Percentiles rank a stretch among this genome's conserved stretches.
These are phyloP conservation scores for Mobula birostris DNA, from an alignment of 2,113 vertebrate genomes.

Conservation along the genomic window DNA sequence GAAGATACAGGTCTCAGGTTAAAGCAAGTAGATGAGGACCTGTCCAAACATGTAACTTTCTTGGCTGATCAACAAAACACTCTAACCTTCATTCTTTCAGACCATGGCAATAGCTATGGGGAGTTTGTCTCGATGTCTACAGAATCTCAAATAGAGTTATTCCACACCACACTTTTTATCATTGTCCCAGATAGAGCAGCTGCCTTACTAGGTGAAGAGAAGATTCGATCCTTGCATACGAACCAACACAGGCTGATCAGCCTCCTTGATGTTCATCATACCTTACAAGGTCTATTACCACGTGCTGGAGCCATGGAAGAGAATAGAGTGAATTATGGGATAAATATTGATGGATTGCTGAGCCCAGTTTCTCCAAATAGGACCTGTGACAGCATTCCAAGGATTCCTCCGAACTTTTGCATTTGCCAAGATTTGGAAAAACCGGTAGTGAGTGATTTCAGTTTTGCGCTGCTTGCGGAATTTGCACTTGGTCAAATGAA, in stretches of 20 bases:
- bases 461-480: constrained; percentile 42
- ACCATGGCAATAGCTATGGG: constrained; percentile 43
- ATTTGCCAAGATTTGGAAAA: constrained; percentile 41
- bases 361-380: constrained; percentile 38
- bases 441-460: constrained; percentile 37
- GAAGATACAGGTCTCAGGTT: constrained; percentile 43
- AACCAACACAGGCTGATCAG: constrained; percentile 43
- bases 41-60: constrained; percentile 40
- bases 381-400: constrained; percentile 42
- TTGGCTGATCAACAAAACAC: constrained; percentile 41
- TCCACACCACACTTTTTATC: constrained; percentile 42
- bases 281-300: constrained; percentile 40
- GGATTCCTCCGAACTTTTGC: constrained; percentile 41
- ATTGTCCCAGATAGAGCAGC: constrained; percentile 41
- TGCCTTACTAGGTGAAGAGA: constrained; percentile 33
- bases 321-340: not conserved
- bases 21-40: constrained; percentile 40
- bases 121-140: constrained; percentile 38
- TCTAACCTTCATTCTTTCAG: constrained; percentile 42
- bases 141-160: constrained; percentile 41
- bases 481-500: constrained; percentile 43
- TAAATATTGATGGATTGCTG: constrained; percentile 40
- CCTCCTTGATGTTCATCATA: constrained; percentile 42
- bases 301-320: not conserved
- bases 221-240: constrained; percentile 38